Evolutionary conservation across 92 coral and sea anemone species (phyloP).

Genomic region (Paragorgia papillata): DNA sequence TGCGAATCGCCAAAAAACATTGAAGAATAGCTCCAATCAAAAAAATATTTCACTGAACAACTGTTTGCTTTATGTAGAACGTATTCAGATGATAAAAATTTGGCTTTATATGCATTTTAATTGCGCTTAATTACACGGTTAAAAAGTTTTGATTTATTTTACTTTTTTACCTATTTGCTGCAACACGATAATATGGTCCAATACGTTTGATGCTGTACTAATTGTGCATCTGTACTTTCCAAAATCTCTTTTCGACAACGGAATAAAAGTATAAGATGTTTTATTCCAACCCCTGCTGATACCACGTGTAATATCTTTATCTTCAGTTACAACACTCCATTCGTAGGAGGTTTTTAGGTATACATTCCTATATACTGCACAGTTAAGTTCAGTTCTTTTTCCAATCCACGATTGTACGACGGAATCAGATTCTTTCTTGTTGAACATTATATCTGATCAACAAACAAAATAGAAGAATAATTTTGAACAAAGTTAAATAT

Average conservation of each 20-base stretch:
- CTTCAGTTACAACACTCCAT: slow-evolving; percentile 26
- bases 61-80: too few relatives aligned
- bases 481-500: too few relatives aligned
- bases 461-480: not conserved
- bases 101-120: too few relatives aligned
- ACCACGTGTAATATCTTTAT: slow-evolving; percentile 41
- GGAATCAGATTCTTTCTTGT: not conserved
- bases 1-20: too few relatives aligned
- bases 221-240: slow-evolving; percentile 37
- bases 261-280: slow-evolving; percentile 31
- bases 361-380: slow-evolving; percentile 19
- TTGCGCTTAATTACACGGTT: too few relatives aligned
- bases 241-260: slow-evolving; percentile 29
- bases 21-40: too few relatives aligned
- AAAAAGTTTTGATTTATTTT: too few relatives aligned
- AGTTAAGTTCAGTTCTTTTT: slow-evolving; percentile 4
- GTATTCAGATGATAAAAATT: too few relatives aligned
- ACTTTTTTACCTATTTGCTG: slow-evolving; percentile 39
- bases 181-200: slow-evolving; percentile 22
- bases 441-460: slow-evolving; percentile 17
- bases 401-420: slow-evolving; percentile 38
- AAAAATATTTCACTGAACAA: too few relatives aligned
- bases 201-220: slow-evolving; percentile 4
- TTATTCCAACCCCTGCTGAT: slow-evolving; percentile 9
- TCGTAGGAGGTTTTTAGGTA: not conserved